Evolutionary conservation across 2,888 invertebrate species (phyloP).

Genomic region (Trypoxylon attenuatum): DNA sequence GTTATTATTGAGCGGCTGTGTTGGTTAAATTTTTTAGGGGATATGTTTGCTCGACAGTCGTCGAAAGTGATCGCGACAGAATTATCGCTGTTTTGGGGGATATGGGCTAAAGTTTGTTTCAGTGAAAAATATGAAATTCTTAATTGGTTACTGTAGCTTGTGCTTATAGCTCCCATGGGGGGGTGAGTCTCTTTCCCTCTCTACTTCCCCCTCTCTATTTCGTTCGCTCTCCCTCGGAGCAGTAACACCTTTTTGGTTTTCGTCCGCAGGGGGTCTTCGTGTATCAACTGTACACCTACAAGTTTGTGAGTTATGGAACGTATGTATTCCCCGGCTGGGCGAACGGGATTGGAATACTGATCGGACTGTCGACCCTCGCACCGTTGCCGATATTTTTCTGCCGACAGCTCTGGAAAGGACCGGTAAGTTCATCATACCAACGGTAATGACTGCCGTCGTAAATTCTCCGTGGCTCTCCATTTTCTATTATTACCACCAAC

Average conservation of each 20-base stretch:
- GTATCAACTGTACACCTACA: slow-evolving; percentile 83
- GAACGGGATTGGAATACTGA: slow-evolving; percentile 82
- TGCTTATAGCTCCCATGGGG: slow-evolving; percentile 15
- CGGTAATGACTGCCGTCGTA: background rate
- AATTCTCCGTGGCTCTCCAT: slow-evolving; percentile 8
- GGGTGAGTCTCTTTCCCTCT: no score
- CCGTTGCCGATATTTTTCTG: slow-evolving; percentile 81
- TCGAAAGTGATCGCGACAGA: no score
- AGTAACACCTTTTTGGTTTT: slow-evolving; percentile 31
- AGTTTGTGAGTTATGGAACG: slow-evolving; percentile 79
- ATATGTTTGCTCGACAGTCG: no score
- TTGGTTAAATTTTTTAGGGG: no score
- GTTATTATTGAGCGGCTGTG: no score
- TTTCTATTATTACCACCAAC: slow-evolving; percentile 19
- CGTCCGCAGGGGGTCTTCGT: slow-evolving; percentile 80
- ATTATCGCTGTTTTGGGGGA: slow-evolving; percentile 1
- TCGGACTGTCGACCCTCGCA: slow-evolving; percentile 82
- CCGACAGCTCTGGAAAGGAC: slow-evolving; percentile 73
- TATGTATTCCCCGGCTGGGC: slow-evolving; percentile 84
- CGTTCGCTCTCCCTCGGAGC: no score
- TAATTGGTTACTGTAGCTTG: slow-evolving; percentile 37
- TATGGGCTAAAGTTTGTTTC: slow-evolving; percentile 11
- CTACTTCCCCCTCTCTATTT: background rate
- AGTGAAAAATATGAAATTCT: slow-evolving; percentile 48
- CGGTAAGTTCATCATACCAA: slow-evolving; percentile 67